phyloP scores from a whole-genome alignment of 2,888 invertebrate genomes.

The Rhagonycha lutea region DNA sequence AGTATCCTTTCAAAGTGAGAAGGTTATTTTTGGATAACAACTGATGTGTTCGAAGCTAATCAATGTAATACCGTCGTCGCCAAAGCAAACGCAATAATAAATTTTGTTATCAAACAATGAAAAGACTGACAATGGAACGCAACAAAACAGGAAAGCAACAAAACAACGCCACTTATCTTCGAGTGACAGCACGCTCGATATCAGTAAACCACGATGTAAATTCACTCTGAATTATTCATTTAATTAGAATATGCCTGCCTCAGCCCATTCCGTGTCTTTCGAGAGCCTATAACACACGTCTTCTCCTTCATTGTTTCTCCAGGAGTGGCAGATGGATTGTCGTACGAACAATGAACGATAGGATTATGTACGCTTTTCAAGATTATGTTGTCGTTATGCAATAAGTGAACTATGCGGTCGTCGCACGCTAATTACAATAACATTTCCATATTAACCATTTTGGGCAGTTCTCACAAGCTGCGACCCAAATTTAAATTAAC shows the following conservation, averaged over 20 bases:
- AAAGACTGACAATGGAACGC: not conserved
- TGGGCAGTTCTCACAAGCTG: not conserved
- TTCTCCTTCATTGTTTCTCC: slow-evolving; percentile 17
- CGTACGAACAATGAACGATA: slow-evolving; percentile 14
- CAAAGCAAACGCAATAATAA: not conserved
- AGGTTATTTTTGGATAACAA: too few species aligned
- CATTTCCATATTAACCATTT: slow-evolving; percentile 6
- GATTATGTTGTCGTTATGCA: slow-evolving; percentile 14
- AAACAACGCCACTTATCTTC: slow-evolving; percentile 33
- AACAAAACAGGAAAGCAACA: slow-evolving; percentile 28
- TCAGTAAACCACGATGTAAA: slow-evolving; percentile 37
- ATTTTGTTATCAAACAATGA: not conserved
- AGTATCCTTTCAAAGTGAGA: too few species aligned
- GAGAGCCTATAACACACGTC: slow-evolving; percentile 20
- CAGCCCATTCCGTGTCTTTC: slow-evolving; percentile 33
- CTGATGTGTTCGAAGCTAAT: not conserved
- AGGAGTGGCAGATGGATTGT: slow-evolving; percentile 21
- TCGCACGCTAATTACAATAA: slow-evolving; percentile 11
- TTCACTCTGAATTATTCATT: slow-evolving; percentile 40
- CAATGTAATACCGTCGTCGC: not conserved
- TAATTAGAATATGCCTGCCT: slow-evolving; percentile 39
- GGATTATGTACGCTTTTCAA: slow-evolving; percentile 18
- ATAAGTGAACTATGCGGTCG: slow-evolving; percentile 14
- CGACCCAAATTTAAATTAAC: not conserved
- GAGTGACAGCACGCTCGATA: slow-evolving; percentile 33